phyloP scores from a whole-genome alignment of 2,888 invertebrate genomes.

The Sabatieria punctata region DNA sequence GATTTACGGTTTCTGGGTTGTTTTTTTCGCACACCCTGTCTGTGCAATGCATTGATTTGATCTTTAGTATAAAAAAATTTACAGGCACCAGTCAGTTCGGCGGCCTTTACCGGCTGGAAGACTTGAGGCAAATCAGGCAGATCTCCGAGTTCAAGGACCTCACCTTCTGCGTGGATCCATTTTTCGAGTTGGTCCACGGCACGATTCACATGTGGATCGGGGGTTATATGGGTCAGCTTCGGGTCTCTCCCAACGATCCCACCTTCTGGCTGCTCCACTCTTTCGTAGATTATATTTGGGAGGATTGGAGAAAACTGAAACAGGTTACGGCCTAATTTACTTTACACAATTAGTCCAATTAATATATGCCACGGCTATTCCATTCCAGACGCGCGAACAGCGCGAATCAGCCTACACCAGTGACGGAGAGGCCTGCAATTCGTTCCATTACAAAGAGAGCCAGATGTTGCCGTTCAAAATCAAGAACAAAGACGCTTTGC shows the following conservation, averaged over 20 bases:
- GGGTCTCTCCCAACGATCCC: conserved; percentile 31
- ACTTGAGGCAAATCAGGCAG: background rate
- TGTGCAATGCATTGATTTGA: background rate
- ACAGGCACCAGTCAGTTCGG: background rate
- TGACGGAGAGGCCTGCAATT: conserved; percentile 3
- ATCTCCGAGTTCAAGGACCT: conserved; percentile 2
- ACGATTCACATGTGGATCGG: conserved; percentile 28
- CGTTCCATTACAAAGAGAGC: background rate
- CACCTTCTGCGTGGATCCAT: conserved; percentile 14
- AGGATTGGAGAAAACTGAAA: conserved; percentile 18
- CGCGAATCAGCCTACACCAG: conserved; percentile 5
- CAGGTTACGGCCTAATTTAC: background rate
- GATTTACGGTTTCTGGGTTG: too few relatives aligned
- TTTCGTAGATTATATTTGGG: conserved; percentile 32
- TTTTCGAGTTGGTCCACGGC: conserved; percentile 21
- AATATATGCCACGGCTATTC: background rate
- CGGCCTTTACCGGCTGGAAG: background rate
- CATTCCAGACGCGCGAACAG: background rate
- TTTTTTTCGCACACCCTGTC: background rate
- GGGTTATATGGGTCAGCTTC: conserved; percentile 28
- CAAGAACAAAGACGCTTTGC: conserved; percentile 8
- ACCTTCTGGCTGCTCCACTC: conserved; percentile 31
- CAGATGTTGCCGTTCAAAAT: conserved; percentile 8
- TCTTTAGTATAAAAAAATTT: background rate
- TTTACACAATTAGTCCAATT: background rate